phyloP scores from a whole-genome alignment of 2,888 invertebrate species.

The Priocnemis perturbator region DNA sequence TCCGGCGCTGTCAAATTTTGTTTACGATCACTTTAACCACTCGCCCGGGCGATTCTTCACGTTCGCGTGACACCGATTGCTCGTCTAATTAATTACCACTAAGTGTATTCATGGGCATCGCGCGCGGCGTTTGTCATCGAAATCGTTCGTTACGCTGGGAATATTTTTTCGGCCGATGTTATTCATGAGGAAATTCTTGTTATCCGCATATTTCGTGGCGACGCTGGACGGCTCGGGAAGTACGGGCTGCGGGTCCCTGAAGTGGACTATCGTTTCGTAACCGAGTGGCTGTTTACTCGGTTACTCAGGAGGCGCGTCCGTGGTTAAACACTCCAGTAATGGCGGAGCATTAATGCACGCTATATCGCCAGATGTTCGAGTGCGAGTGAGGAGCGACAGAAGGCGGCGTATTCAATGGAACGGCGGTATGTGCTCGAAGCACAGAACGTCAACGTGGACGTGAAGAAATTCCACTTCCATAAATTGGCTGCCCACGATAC shows the following conservation, averaged over 20 bases:
- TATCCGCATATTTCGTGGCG: constrained; percentile 12
- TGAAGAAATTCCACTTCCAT: constrained; percentile 54
- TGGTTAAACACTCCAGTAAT: constrained; percentile 60
- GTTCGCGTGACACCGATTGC: too few species aligned
- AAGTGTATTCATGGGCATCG: too few species aligned
- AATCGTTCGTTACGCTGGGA: too few species aligned
- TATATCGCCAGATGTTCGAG: constrained; percentile 45
- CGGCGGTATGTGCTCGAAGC: too few species aligned
- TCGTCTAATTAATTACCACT: too few species aligned
- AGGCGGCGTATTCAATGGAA: constrained; percentile 13
- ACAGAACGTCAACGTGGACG: constrained; percentile 4
- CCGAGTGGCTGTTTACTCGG: constrained; percentile 61
- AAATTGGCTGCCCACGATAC: constrained; percentile 46
- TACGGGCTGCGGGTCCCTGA: not conserved
- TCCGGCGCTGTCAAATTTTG: too few species aligned
- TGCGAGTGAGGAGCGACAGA: constrained; percentile 39
- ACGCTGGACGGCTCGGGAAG: not conserved
- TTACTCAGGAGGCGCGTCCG: constrained; percentile 49
- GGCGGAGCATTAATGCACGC: constrained; percentile 55
- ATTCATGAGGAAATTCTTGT: too few species aligned
- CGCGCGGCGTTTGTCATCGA: too few species aligned
- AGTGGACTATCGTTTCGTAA: constrained; percentile 63
- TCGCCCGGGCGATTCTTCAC: too few species aligned
- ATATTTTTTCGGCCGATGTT: too few species aligned
- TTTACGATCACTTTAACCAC: too few species aligned